These are phyloP conservation scores for Chloropsis hardwickii DNA, from an alignment of 2,113 vertebrate genomes.

Conservation along the genomic window DNA sequence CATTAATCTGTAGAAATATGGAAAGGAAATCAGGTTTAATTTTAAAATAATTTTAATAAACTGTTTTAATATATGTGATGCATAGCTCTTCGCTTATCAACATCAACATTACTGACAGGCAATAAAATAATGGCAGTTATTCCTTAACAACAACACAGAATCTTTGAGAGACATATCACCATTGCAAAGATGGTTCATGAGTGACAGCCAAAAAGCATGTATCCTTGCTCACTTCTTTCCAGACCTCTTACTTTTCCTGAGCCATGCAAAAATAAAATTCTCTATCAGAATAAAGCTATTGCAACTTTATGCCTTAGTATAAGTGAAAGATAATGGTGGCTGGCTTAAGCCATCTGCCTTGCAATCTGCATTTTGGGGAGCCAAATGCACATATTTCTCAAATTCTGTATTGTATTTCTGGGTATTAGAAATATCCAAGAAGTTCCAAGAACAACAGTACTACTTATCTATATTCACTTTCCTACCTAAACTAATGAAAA, in stretches of 20 bases:
- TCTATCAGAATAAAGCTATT: background rate
- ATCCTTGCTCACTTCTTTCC: background rate
- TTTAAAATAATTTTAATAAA: background rate
- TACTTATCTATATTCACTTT: background rate
- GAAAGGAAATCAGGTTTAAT: background rate
- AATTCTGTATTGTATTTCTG: background rate
- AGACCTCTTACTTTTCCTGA: background rate
- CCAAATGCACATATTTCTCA: background rate
- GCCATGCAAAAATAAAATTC: background rate
- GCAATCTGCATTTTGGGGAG: background rate
- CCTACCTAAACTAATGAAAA: background rate
- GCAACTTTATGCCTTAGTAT: background rate
- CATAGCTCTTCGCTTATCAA: background rate
- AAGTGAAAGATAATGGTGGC: background rate
- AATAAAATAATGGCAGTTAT: background rate
- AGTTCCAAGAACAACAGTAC: background rate
- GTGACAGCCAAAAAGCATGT: fast-evolving
- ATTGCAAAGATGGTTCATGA: background rate
- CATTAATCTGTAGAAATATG: constrained; percentile 81
- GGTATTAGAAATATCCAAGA: background rate
- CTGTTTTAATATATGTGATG: background rate
- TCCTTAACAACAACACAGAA: background rate
- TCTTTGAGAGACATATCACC: background rate
- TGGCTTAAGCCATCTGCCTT: background rate
- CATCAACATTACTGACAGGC: background rate